Conservation (phyloP, 2,888 invertebrate species). For the Pachydiplax longipennis region DNA sequence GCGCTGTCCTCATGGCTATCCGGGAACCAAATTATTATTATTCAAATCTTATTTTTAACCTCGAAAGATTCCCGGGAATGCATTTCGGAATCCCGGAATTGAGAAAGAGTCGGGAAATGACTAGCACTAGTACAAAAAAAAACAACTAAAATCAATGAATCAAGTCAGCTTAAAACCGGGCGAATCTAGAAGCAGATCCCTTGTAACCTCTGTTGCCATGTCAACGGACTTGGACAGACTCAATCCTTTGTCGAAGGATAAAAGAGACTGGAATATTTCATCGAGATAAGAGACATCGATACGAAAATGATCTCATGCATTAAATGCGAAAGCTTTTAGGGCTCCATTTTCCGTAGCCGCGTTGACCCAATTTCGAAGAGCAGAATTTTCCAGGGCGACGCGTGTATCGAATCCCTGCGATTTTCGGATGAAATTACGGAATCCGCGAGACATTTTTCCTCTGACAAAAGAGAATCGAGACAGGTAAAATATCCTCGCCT, state of each 20-base stretch:
- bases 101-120: no score
- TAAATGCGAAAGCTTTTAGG: neutral
- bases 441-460: neutral
- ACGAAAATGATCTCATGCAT: neutral
- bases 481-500: neutral
- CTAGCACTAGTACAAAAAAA: no score
- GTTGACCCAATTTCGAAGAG: neutral
- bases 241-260: neutral
- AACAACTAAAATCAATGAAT: no score
- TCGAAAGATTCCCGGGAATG: no score
- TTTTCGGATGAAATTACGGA: neutral
- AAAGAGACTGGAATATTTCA: neutral
- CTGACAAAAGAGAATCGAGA: neutral
- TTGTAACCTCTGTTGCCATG: neutral
- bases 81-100: no score
- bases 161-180: no score
- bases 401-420: neutral
- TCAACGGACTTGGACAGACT: neutral
- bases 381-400: neutral
- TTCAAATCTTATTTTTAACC: no score
- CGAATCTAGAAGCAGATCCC: no score
- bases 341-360: neutral
- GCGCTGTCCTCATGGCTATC: no score
- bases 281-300: neutral
- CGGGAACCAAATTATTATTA: no score